These are phyloP conservation scores for Cyclophora albipunctata DNA, from an alignment of 2,888 invertebrate species.

Conservation along the genomic window DNA sequence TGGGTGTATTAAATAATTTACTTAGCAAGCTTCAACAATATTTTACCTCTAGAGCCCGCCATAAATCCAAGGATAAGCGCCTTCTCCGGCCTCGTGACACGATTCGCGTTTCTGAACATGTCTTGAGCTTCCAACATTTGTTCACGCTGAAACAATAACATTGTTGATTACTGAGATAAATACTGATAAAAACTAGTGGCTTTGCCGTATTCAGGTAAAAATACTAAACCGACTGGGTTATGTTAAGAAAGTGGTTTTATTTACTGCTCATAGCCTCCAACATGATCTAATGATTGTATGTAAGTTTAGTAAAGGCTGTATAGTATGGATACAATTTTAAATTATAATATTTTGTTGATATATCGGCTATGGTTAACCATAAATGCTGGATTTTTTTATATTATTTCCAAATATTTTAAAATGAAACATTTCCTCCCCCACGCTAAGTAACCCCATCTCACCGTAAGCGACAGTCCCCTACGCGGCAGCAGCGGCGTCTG, in stretches of 20 bases:
- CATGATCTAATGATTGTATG: too few species aligned
- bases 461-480: constrained; percentile 82
- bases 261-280: not conserved
- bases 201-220: too few species aligned
- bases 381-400: not conserved
- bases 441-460: constrained; percentile 35
- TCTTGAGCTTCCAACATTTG: constrained; percentile 98
- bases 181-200: too few species aligned
- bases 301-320: too few species aligned
- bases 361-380: too few species aligned
- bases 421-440: too few species aligned
- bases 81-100: constrained; percentile 96
- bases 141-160: constrained; percentile 81
- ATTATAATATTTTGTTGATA: too few species aligned
- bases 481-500: constrained; percentile 75
- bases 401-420: too few species aligned
- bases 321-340: too few species aligned
- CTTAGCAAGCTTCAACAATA: too few species aligned
- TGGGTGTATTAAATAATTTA: too few species aligned
- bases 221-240: not conserved
- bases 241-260: not conserved
- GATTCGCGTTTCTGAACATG: constrained; percentile 97
- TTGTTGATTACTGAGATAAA: not conserved
- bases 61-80: constrained; percentile 98
- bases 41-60: constrained; percentile 94